Conservation (phyloP, 2,113 vertebrate species). For the Carlito syrichta region DNA sequence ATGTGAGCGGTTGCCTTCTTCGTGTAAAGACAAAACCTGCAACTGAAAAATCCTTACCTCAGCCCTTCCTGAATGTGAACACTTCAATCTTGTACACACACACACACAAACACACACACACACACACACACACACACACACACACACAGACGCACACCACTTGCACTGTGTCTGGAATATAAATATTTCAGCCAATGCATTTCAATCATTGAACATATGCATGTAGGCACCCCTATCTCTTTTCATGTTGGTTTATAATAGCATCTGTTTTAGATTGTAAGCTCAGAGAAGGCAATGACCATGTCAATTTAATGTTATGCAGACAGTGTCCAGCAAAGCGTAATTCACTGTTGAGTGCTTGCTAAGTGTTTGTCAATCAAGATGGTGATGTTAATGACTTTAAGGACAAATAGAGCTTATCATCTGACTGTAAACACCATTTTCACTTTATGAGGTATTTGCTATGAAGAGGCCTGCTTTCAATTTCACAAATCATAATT, state of each 20-base stretch:
- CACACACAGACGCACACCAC: not conserved
- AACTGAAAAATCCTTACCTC: slow-evolving; percentile 25
- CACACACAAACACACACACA: too few species aligned
- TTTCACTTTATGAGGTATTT: not conserved
- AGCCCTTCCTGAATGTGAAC: not conserved
- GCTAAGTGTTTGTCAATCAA: slow-evolving; percentile 41
- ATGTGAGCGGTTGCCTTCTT: slow-evolving; percentile 57
- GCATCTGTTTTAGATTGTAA: slow-evolving; percentile 62
- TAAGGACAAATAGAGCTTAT: slow-evolving; percentile 22
- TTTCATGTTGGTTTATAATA: slow-evolving; percentile 31
- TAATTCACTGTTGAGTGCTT: slow-evolving; percentile 24
- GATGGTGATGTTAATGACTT: slow-evolving; percentile 33
- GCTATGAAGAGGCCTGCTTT: not conserved
- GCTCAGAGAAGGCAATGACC: slow-evolving; percentile 52
- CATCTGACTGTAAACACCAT: slow-evolving; percentile 40
- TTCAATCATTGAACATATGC: slow-evolving; percentile 17
- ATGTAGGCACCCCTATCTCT: slow-evolving; percentile 45
- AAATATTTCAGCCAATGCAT: slow-evolving; percentile 43
- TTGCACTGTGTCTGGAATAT: not conserved
- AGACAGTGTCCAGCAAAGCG: slow-evolving; percentile 24
- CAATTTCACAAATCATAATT: not conserved
- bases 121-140: not conserved
- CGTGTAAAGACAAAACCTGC: slow-evolving; percentile 56
- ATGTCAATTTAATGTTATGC: slow-evolving; percentile 31
- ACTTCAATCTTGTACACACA: not conserved